Evolutionary conservation across 2,888 invertebrate genomes (phyloP).

Genomic region (Scaptomyza parva): DNA sequence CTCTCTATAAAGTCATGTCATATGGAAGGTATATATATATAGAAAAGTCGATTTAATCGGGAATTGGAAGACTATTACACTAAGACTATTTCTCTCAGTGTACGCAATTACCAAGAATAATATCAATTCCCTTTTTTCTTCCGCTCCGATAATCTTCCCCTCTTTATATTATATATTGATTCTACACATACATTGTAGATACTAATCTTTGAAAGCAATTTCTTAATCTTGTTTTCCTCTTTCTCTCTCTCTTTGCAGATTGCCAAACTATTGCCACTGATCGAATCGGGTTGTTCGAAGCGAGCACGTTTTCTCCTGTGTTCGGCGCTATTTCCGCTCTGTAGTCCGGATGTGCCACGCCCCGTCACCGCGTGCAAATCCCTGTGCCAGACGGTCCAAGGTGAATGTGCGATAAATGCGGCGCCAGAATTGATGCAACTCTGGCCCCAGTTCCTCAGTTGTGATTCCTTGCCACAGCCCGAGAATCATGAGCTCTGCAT

Average conservation of each 20-base stretch:
- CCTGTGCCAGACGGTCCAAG: slow-evolving; percentile 91
- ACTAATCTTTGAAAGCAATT: no score
- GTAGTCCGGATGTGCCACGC: slow-evolving; percentile 93
- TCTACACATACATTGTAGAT: no score
- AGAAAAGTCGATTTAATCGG: no score
- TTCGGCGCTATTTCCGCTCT: slow-evolving; percentile 95
- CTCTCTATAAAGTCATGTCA: neutral
- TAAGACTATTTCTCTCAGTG: no score
- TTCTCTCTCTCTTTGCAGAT: slow-evolving; percentile 86
- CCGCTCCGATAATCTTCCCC: no score
- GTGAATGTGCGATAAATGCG: slow-evolving; percentile 86
- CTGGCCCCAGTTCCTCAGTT: slow-evolving; percentile 91
- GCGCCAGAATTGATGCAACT: slow-evolving; percentile 88
- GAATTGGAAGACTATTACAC: no score
- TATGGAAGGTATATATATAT: no score
- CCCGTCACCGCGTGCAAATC: slow-evolving; percentile 94
- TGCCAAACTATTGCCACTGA: slow-evolving; percentile 89
- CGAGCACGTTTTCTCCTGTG: slow-evolving; percentile 94
- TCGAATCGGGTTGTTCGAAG: slow-evolving; percentile 92
- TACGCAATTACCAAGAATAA: no score
- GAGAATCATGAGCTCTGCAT: slow-evolving; percentile 91
- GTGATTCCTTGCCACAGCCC: slow-evolving; percentile 91
- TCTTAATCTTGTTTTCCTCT: no score
- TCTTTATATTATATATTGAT: no score
- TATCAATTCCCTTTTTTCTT: no score